A percentile compares a stretch with the other conserved stretches of the same genome.
Evolutionary conservation across 2,888 invertebrate genomes (phyloP).

Genomic region (Morpho helenor): DNA sequence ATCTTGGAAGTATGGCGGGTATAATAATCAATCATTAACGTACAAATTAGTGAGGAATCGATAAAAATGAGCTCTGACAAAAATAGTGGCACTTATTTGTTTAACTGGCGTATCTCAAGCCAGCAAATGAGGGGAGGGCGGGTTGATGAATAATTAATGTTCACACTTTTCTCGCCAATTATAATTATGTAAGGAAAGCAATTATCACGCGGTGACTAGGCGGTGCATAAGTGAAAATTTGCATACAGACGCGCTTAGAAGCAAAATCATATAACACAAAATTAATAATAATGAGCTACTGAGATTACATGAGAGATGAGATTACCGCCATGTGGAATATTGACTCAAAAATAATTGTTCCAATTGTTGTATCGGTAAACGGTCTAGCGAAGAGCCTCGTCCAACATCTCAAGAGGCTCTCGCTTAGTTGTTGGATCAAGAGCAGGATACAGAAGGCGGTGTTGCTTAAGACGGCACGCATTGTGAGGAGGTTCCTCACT

Average conservation of each 20-base stretch:
- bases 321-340: no score
- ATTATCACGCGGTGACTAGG: constrained; percentile 42
- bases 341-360: no score
- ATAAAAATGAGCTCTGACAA: constrained; percentile 55
- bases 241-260: constrained; percentile 27
- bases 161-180: constrained; percentile 69
- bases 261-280: constrained; percentile 10
- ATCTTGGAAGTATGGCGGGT: background rate
- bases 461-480: no score
- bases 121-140: constrained; percentile 62
- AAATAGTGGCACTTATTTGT: constrained; percentile 54
- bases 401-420: no score
- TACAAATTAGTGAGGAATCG: constrained; percentile 28
- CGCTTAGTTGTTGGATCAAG: no score
- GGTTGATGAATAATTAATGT: constrained; percentile 75
- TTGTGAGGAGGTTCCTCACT: no score
- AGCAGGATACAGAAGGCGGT: no score
- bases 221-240: constrained; percentile 33
- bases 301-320: no score
- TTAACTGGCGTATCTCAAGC: constrained; percentile 69
- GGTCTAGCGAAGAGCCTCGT: no score
- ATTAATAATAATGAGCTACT: constrained; percentile 13
- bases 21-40: constrained; percentile 10
- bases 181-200: constrained; percentile 71
- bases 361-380: no score